phyloP scores from a whole-genome alignment of 1,140 invertebrate genomes.

The Teleopsis dalmanni region DNA sequence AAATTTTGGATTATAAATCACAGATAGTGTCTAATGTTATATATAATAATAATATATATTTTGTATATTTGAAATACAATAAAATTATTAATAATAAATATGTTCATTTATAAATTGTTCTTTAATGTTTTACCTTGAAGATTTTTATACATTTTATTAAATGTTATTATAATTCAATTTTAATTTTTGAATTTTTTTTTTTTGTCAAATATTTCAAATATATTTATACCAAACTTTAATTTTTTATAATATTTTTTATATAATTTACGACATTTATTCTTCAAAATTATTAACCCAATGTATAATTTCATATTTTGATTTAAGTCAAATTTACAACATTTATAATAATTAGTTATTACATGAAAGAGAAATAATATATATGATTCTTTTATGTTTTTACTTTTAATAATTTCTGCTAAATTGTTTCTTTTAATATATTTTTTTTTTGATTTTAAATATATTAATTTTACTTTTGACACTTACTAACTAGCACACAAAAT shows the following conservation, averaged over 20 bases:
- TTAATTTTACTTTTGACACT: constrained; percentile 8
- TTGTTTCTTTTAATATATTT: constrained; percentile 9
- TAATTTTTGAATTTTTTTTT: no score
- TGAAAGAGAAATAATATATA: background rate
- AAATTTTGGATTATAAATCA: constrained; percentile 47
- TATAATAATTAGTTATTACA: background rate
- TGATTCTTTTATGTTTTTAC: background rate
- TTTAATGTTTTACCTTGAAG: no score
- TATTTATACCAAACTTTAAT: no score
- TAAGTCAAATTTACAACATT: background rate
- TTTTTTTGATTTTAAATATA: constrained; percentile 8
- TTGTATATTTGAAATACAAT: constrained; percentile 43
- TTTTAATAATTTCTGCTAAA: background rate
- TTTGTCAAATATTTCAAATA: no score
- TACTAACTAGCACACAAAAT: constrained; percentile 14
- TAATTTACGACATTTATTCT: no score
- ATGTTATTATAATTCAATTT: no score
- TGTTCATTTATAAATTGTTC: no score
- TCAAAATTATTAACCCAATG: no score
- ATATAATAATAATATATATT: constrained; percentile 5
- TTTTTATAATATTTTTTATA: no score
- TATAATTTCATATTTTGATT: background rate
- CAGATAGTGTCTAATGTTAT: constrained; percentile 45
- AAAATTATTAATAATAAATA: constrained; percentile 30
- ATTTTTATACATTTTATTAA: no score